phyloP scores from a whole-genome alignment of 2,113 vertebrate species.

The Piaya cayana region DNA sequence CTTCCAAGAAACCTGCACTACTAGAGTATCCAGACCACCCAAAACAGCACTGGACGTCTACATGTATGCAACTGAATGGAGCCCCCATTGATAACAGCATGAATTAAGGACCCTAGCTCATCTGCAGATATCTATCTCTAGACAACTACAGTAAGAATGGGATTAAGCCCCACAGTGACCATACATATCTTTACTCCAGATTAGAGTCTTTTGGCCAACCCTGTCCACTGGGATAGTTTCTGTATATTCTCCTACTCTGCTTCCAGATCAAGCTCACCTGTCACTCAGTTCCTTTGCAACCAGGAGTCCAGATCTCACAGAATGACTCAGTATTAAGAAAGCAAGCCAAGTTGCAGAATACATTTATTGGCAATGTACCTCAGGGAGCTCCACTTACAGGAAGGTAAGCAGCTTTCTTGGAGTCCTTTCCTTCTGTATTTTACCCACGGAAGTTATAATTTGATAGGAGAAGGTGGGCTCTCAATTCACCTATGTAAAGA shows the following conservation, averaged over 20 bases:
- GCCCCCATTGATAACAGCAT: accelerated
- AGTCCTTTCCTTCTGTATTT: constrained; percentile 10
- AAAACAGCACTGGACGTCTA: not conserved
- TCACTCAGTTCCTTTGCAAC: not conserved
- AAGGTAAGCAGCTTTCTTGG: not conserved
- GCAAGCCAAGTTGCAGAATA: not conserved
- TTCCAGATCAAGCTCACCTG: not conserved
- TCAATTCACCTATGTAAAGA: not conserved
- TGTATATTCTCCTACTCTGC: not conserved
- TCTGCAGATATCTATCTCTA: not conserved
- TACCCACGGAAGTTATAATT: not conserved
- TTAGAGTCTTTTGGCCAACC: not conserved
- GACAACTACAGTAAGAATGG: not conserved
- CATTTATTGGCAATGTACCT: not conserved
- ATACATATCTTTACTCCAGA: not conserved
- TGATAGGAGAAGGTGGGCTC: not conserved
- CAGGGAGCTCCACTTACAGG: not conserved
- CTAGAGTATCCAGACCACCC: not conserved
- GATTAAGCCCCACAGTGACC: not conserved
- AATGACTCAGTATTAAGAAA: not conserved
- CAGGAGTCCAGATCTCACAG: not conserved
- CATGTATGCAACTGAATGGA: not conserved
- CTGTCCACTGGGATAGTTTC: not conserved
- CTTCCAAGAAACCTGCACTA: not conserved
- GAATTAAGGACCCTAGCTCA: not conserved